A percentile compares a stretch with the other conserved stretches of the same genome.
Evolutionary conservation across 2,113 vertebrate genomes (phyloP).

Genomic region (Leucoraja erinaceus): DNA sequence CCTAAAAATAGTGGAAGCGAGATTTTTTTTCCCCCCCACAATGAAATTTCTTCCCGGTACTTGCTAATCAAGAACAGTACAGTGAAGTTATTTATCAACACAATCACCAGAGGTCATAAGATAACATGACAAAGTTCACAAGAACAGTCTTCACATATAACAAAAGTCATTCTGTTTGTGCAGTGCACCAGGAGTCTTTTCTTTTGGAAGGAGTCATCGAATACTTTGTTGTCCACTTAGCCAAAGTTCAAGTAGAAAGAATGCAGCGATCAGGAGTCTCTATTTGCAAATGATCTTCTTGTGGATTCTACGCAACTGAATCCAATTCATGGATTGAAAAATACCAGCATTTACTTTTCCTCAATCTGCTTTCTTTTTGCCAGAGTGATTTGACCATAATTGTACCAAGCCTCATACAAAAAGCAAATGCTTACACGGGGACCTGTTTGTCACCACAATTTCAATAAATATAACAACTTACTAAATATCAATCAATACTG

Average conservation of each 20-base stretch:
- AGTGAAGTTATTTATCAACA: constrained; percentile 9
- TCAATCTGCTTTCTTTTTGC: background rate
- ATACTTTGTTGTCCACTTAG: background rate
- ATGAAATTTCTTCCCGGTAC: background rate
- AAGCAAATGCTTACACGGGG: background rate
- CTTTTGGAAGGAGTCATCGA: background rate
- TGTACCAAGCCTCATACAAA: background rate
- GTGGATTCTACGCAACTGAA: background rate
- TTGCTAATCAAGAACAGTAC: background rate
- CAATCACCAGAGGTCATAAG: background rate
- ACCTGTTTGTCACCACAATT: background rate
- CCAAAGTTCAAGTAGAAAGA: constrained; percentile 26
- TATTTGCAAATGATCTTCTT: background rate
- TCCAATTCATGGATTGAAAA: constrained; percentile 8
- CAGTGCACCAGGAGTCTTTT: background rate
- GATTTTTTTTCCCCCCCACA: background rate
- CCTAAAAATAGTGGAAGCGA: background rate
- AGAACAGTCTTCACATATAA: background rate
- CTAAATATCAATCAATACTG: background rate
- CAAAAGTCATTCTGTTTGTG: background rate
- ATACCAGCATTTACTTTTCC: background rate
- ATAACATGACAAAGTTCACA: too few relatives aligned
- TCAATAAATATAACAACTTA: background rate
- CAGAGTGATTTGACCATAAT: background rate
- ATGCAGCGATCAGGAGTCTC: constrained; percentile 16